These are phyloP conservation scores for Mactra quadrangularis DNA, from an alignment of 1,140 invertebrate species.

Conservation along the genomic window DNA sequence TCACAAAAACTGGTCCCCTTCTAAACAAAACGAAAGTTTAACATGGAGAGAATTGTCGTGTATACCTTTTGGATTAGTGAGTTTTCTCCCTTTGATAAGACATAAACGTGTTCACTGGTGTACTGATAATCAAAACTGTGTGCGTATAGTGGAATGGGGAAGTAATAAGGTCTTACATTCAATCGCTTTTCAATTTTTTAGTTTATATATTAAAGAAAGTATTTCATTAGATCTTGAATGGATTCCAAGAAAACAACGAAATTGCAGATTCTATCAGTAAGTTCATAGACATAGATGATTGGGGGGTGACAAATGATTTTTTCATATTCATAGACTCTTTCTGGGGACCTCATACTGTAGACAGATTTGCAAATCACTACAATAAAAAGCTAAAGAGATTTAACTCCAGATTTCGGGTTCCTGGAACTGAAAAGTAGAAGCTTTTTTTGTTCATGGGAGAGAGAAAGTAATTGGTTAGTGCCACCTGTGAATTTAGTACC, in stretches of 20 bases:
- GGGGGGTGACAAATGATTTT: constrained; percentile 2
- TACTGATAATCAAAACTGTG: too few species aligned
- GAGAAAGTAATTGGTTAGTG: constrained; percentile 43
- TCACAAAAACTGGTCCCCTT: too few species aligned
- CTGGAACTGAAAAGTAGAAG: constrained; percentile 6
- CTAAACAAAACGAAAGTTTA: too few species aligned
- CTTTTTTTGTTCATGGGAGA: constrained; percentile 7
- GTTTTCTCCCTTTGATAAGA: too few species aligned
- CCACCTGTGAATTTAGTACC: constrained; percentile 11
- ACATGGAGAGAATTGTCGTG: too few species aligned
- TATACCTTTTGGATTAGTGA: too few species aligned
- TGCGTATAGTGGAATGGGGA: too few species aligned
- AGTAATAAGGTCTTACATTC: background rate
- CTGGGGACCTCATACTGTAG: too few species aligned
- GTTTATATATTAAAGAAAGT: too few species aligned
- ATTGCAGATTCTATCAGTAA: constrained; percentile 19
- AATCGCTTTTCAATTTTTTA: background rate
- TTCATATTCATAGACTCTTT: background rate
- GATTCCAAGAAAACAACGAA: background rate
- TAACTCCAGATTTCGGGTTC: constrained; percentile 14
- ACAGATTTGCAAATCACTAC: constrained; percentile 52
- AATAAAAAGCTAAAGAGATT: constrained; percentile 5
- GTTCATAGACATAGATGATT: constrained; percentile 46
- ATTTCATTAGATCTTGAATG: too few species aligned
- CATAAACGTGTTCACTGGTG: too few species aligned